Evolutionary conservation across 1,140 invertebrate genomes (phyloP).

Genomic region (Anastatus disparis): DNA sequence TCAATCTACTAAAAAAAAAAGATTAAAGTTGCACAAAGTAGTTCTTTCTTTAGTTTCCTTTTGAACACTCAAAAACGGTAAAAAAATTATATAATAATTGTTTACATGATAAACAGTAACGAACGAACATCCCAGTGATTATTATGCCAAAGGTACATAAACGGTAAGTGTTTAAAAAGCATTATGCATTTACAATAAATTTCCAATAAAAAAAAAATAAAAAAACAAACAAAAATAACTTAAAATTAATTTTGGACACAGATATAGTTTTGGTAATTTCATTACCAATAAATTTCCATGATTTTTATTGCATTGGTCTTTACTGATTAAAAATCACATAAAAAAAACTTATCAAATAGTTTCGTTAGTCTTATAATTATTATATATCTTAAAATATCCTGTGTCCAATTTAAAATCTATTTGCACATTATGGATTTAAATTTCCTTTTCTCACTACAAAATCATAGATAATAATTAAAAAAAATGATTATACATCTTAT

Average conservation of each 20-base stretch:
- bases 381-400: slow-evolving; percentile 43
- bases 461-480: slow-evolving; percentile 38
- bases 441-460: slow-evolving; percentile 45
- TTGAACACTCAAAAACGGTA: slow-evolving; percentile 20
- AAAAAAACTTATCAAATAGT: not conserved
- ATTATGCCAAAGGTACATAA: slow-evolving; percentile 20
- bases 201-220: slow-evolving; percentile 20
- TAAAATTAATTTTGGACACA: slow-evolving; percentile 32
- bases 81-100: slow-evolving; percentile 12
- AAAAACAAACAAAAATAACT: slow-evolving; percentile 26
- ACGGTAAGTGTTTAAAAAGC: slow-evolving; percentile 27
- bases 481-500: slow-evolving; percentile 37
- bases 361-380: slow-evolving; percentile 27
- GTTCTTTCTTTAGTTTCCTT: not conserved
- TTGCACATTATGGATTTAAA: slow-evolving; percentile 32
- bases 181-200: slow-evolving; percentile 6
- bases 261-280: slow-evolving; percentile 9
- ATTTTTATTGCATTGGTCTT: slow-evolving; percentile 18
- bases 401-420: slow-evolving; percentile 28
- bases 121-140: slow-evolving; percentile 2
- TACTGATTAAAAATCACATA: not conserved
- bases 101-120: not conserved
- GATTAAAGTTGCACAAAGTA: not conserved
- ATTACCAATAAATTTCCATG: slow-evolving; percentile 14
- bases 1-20: slow-evolving; percentile 11